Evolutionary conservation across 2,113 vertebrate genomes (phyloP).

Genomic region (Sialia sialis): DNA sequence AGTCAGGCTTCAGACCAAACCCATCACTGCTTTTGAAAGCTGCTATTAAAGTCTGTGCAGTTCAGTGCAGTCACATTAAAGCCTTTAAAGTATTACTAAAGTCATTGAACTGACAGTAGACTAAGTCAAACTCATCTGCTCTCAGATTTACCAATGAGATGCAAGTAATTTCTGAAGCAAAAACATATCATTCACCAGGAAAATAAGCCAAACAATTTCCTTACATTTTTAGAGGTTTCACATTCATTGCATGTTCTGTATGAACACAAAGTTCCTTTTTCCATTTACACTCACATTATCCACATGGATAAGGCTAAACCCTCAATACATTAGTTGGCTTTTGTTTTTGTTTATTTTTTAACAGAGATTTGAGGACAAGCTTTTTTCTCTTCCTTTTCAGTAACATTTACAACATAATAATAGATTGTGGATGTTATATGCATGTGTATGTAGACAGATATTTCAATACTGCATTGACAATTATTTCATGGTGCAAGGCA

Average conservation of each 20-base stretch:
- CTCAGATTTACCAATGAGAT: slow-evolving; percentile 16
- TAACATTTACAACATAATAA: background rate
- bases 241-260: background rate
- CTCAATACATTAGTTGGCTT: background rate
- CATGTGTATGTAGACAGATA: background rate
- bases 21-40: slow-evolving; percentile 17
- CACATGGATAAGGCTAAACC: background rate
- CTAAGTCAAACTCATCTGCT: slow-evolving; percentile 23
- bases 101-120: slow-evolving; percentile 48
- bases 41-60: slow-evolving; percentile 3
- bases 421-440: background rate
- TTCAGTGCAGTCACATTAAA: slow-evolving; percentile 31
- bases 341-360: background rate
- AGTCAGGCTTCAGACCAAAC: background rate
- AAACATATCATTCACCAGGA: background rate
- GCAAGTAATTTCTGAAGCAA: background rate
- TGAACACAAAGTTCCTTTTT: background rate
- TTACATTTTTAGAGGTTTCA: background rate
- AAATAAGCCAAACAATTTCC: background rate
- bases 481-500: background rate
- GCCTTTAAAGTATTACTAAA: slow-evolving; percentile 36
- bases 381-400: background rate
- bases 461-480: background rate
- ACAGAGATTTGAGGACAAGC: background rate
- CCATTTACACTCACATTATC: background rate